Evolutionary conservation across 2,888 invertebrate species (phyloP).

Genomic region (Drosophila stalkeri): DNA sequence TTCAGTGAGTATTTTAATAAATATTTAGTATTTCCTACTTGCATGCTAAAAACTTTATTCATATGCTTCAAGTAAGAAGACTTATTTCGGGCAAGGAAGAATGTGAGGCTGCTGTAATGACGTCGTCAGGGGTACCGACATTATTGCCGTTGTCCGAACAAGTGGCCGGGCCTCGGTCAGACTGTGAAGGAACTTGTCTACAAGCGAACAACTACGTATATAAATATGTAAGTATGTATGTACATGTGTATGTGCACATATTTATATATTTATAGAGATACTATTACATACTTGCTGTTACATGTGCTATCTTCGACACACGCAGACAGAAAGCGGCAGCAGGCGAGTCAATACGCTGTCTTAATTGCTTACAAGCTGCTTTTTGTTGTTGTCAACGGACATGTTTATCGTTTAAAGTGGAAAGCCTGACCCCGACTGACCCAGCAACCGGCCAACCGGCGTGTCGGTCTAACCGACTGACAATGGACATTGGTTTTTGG

Average conservation of each 20-base stretch:
- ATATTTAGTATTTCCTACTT: slow-evolving; percentile 6
- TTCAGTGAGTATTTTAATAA: slow-evolving; percentile 1
- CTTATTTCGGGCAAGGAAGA: background rate
- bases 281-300: slow-evolving; percentile 8
- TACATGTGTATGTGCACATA: slow-evolving; percentile 1
- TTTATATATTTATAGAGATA: slow-evolving; percentile 20
- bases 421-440: slow-evolving; percentile 59
- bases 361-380: slow-evolving; percentile 78
- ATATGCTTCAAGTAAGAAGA: background rate
- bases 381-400: slow-evolving; percentile 64
- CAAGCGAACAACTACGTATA: slow-evolving; percentile 12
- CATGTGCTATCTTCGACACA: slow-evolving; percentile 27
- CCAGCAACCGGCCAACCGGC: slow-evolving; percentile 21
- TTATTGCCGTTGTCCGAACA: slow-evolving; percentile 38
- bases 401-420: slow-evolving; percentile 76
- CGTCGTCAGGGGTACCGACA: slow-evolving; percentile 35
- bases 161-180: slow-evolving; percentile 3
- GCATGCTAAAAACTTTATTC: slow-evolving; percentile 6
- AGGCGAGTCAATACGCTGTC: slow-evolving; percentile 64
- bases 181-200: slow-evolving; percentile 30
- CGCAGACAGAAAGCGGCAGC: slow-evolving; percentile 29
- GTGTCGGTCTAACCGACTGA: slow-evolving; percentile 10
- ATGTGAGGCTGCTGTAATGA: slow-evolving; percentile 18
- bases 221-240: slow-evolving; percentile 6
- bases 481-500: slow-evolving; percentile 39